A percentile compares a stretch with the other conserved stretches of the same genome.
These are phyloP conservation scores for Phocoena sinus DNA, from an alignment of 2,113 vertebrate species.

Conservation along the genomic window DNA sequence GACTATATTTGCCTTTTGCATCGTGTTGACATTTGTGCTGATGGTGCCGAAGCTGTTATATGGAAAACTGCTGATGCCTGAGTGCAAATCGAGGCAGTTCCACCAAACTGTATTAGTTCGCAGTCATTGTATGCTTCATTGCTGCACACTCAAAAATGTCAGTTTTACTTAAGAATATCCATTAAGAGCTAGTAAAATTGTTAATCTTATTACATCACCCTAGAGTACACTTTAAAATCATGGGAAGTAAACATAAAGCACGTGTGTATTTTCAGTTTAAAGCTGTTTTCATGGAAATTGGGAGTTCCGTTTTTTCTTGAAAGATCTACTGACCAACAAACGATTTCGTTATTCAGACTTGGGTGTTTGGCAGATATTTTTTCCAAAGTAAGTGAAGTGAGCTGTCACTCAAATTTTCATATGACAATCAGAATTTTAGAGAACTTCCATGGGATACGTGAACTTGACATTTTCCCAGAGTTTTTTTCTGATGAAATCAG, in stretches of 20 bases:
- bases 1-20: not conserved
- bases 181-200: not conserved
- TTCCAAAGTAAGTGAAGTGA: not conserved
- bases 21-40: not conserved
- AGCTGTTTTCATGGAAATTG: not conserved
- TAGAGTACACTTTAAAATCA: not conserved
- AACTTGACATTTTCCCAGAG: not conserved
- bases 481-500: not conserved
- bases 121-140: not conserved
- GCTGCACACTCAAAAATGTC: not conserved
- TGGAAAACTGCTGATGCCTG: not conserved
- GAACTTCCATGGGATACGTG: not conserved
- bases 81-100: not conserved
- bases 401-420: not conserved
- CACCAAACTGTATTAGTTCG: not conserved
- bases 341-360: not conserved
- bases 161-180: not conserved
- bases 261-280: not conserved
- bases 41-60: not conserved
- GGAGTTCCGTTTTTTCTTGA: not conserved
- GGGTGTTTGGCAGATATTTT: not conserved
- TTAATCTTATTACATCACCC: not conserved
- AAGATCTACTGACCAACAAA: not conserved
- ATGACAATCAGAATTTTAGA: not conserved
- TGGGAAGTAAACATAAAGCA: not conserved